phyloP scores from a whole-genome alignment of 2,888 invertebrate genomes.

The Lacanobia oleracea region DNA sequence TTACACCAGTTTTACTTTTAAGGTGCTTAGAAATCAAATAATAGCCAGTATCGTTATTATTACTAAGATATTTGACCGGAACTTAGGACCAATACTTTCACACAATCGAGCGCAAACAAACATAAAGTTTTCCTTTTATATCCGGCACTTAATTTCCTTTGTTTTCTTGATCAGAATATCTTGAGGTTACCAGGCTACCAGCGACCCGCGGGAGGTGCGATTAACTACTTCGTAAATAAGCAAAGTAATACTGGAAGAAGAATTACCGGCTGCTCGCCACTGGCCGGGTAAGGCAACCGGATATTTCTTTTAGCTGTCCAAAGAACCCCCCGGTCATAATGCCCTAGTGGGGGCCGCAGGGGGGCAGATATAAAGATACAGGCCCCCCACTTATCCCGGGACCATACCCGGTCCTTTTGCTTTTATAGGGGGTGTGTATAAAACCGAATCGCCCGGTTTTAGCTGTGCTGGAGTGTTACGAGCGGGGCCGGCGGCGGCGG shows the following conservation, averaged over 20 bases:
- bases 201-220: slow-evolving; percentile 79
- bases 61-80: not conserved
- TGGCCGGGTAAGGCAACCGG: slow-evolving; percentile 87
- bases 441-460: slow-evolving; percentile 90
- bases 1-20: not conserved
- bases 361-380: slow-evolving; percentile 90
- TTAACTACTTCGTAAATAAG: slow-evolving; percentile 87
- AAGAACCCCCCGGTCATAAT: slow-evolving; percentile 90
- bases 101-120: slow-evolving; percentile 27
- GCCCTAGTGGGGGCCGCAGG: slow-evolving; percentile 84
- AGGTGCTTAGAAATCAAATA: not conserved
- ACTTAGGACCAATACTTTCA: slow-evolving; percentile 26
- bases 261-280: slow-evolving; percentile 85
- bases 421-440: slow-evolving; percentile 91
- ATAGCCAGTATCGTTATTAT: not conserved
- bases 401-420: slow-evolving; percentile 90
- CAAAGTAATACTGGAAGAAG: slow-evolving; percentile 87
- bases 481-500: slow-evolving; percentile 86
- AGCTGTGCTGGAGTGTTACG: slow-evolving; percentile 90
- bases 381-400: slow-evolving; percentile 89
- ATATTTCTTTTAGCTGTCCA: slow-evolving; percentile 91
- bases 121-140: slow-evolving; percentile 44
- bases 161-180: slow-evolving; percentile 64
- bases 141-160: slow-evolving; percentile 53
- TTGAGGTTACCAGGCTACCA: slow-evolving; percentile 71